These are phyloP conservation scores for Puma concolor DNA, from an alignment of 2,113 vertebrate genomes.

Conservation along the genomic window DNA sequence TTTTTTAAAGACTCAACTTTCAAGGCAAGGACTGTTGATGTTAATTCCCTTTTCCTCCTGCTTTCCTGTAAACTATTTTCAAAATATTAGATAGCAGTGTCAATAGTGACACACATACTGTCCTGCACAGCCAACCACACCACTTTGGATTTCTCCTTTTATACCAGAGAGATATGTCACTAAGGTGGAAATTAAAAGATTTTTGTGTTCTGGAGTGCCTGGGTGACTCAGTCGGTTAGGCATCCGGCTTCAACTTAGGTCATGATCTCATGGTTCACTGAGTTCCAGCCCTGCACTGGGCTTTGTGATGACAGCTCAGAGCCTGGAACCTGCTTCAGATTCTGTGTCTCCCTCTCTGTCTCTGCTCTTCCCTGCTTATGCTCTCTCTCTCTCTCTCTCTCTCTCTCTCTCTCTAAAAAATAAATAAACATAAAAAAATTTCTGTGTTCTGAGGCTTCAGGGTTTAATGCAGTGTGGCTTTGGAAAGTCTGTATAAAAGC, in stretches of 20 bases:
- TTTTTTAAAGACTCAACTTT: conserved; percentile 20
- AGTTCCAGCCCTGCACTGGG: too few relatives aligned
- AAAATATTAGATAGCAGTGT: background rate
- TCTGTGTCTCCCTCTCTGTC: too few relatives aligned
- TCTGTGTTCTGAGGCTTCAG: background rate
- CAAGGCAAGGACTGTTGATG: background rate
- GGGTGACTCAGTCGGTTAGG: too few relatives aligned
- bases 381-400: too few relatives aligned
- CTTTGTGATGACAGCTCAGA: too few relatives aligned
- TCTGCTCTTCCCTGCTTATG: too few relatives aligned
- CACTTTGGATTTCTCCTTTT: background rate
- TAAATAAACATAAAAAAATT: background rate
- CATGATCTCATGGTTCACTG: too few relatives aligned
- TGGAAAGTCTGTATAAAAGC: background rate
- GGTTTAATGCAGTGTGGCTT: background rate
- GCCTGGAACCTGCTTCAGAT: too few relatives aligned
- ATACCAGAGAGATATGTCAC: background rate
- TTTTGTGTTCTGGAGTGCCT: background rate
- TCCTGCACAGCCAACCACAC: background rate
- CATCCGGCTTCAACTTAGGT: too few relatives aligned
- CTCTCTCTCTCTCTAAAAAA: too few relatives aligned
- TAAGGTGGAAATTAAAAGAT: background rate
- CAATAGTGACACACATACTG: background rate
- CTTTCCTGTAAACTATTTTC: background rate
- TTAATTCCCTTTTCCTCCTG: background rate